phyloP scores from a whole-genome alignment of 2,113 vertebrate genomes.

The Psammodynastes pulverulentus region DNA sequence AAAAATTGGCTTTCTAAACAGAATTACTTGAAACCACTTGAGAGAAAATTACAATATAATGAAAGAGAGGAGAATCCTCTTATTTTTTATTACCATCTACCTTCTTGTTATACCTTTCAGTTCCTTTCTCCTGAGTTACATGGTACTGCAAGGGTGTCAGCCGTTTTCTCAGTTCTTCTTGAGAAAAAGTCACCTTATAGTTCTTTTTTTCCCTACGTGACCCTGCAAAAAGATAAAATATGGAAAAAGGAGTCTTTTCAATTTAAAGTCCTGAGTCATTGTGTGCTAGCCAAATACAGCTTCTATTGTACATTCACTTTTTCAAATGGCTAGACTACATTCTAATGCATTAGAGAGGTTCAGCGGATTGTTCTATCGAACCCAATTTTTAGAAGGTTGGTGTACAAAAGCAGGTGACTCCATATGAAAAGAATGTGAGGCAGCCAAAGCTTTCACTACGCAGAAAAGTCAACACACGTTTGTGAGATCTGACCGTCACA shows the following conservation, averaged over 20 bases:
- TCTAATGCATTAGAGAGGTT: constrained; percentile 59
- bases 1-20: constrained; percentile 59
- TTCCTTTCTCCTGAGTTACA: constrained; percentile 96
- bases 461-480: constrained; percentile 37
- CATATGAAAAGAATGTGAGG: constrained; percentile 58
- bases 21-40: constrained; percentile 40
- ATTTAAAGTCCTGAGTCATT: constrained; percentile 71
- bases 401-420: constrained; percentile 58
- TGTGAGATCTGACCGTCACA: not conserved
- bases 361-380: constrained; percentile 70
- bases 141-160: constrained; percentile 91
- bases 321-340: constrained; percentile 67
- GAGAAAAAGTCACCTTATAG: constrained; percentile 86
- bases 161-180: constrained; percentile 89
- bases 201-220: constrained; percentile 86
- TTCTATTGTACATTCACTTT: constrained; percentile 62
- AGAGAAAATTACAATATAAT: constrained; percentile 24
- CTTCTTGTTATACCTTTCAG: constrained; percentile 82
- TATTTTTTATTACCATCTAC: constrained; percentile 28
- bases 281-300: constrained; percentile 62
- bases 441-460: constrained; percentile 64
- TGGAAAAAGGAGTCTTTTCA: constrained; percentile 59
- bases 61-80: constrained; percentile 10
- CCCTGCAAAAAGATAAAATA: constrained; percentile 79
- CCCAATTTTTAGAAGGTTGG: constrained; percentile 55